Evolutionary conservation across 2,888 invertebrate species (phyloP).

Genomic region (Cerceris ruficornis): DNA sequence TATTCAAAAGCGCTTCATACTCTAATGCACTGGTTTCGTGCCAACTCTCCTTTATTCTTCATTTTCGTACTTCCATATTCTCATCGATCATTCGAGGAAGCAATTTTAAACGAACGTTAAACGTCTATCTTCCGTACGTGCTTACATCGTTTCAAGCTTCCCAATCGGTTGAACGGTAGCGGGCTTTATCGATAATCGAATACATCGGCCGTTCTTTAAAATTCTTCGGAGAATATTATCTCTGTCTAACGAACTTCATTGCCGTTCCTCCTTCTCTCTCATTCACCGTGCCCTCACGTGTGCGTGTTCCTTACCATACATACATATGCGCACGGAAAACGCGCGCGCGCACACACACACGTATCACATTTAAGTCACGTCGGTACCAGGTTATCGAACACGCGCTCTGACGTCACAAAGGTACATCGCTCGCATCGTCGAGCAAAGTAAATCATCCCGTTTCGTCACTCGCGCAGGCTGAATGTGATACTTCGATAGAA

Average conservation of each 20-base stretch:
- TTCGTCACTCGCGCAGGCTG: conserved; percentile 74
- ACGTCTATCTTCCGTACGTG: background rate
- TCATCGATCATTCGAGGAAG: background rate
- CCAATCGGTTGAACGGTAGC: conserved; percentile 35
- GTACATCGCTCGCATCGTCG: conserved; percentile 79
- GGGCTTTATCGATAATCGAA: conserved; percentile 53
- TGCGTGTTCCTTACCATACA: background rate
- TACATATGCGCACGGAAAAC: too few species aligned
- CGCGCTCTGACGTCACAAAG: conserved; percentile 79
- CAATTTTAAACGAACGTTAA: background rate
- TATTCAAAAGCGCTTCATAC: too few species aligned
- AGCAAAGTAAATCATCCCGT: conserved; percentile 77
- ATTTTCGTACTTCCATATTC: too few species aligned
- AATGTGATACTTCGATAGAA: conserved; percentile 54
- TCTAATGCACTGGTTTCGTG: too few species aligned
- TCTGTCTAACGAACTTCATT: conserved; percentile 28
- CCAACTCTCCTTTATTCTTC: too few species aligned
- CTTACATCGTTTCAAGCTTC: too few species aligned
- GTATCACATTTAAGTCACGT: conserved; percentile 60
- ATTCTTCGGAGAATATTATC: conserved; percentile 55
- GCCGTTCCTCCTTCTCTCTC: conserved; percentile 52
- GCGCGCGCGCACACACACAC: conserved; percentile 4
- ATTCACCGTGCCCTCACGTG: conserved; percentile 53
- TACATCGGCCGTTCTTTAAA: conserved; percentile 59
- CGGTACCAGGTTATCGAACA: conserved; percentile 71